Percentiles rank a stretch among this genome's conserved stretches.
Evolutionary conservation across 2,797 vertebrate genomes (phyloP).

Genomic region (Eutrigla gurnardus): DNA sequence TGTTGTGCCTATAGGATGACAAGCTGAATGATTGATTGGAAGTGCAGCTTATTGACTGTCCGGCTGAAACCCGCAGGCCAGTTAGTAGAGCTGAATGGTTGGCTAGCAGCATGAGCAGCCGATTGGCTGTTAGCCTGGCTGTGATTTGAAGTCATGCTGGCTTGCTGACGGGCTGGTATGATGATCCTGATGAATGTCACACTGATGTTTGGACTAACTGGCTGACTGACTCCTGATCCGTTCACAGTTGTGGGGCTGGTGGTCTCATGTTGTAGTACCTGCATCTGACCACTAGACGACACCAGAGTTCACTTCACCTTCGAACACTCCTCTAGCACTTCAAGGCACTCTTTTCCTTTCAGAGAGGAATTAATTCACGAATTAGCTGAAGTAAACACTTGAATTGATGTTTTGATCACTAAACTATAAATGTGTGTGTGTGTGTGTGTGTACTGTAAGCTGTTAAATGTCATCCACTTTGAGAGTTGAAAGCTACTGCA

Average conservation of each 20-base stretch:
- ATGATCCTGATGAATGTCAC: slow-evolving; percentile 40
- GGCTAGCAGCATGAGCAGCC: background rate
- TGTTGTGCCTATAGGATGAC: slow-evolving; percentile 27
- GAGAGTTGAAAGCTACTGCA: slow-evolving; percentile 31
- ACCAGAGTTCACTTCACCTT: slow-evolving; percentile 12
- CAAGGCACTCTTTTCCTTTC: background rate
- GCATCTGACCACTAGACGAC: slow-evolving; percentile 40
- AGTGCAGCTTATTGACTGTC: slow-evolving; percentile 23
- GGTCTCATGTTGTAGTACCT: slow-evolving; percentile 1
- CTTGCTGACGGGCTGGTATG: slow-evolving; percentile 12
- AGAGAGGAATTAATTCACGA: background rate
- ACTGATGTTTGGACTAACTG: slow-evolving; percentile 13
- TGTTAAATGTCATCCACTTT: slow-evolving; percentile 14
- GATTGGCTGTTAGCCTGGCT: background rate
- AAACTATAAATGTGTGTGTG: background rate
- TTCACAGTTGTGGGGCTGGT: background rate
- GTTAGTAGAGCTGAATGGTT: slow-evolving; percentile 3
- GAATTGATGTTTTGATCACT: background rate
- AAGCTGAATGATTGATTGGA: slow-evolving; percentile 40
- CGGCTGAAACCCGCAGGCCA: background rate
- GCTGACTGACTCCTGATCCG: background rate
- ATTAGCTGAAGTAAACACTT: background rate
- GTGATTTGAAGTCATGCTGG: slow-evolving; percentile 14
- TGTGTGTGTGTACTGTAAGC: background rate
- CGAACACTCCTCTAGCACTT: background rate